Evolutionary conservation across 2,113 vertebrate species (phyloP).

Genomic region (Etheostoma cragini): DNA sequence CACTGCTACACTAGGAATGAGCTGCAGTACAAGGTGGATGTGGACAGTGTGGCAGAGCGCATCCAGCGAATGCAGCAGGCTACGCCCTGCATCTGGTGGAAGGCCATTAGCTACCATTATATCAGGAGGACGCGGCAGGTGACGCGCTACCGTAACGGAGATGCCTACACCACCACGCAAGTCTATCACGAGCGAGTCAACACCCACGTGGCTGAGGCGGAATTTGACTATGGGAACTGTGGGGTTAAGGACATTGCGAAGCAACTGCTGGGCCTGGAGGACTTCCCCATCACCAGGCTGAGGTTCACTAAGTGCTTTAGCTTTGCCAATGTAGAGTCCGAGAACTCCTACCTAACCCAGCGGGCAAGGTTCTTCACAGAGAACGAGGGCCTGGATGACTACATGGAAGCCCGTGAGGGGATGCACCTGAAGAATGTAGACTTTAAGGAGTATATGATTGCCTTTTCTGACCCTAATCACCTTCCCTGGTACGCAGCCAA

Average conservation of each 20-base stretch:
- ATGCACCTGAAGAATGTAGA: slow-evolving; percentile 99
- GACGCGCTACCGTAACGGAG: slow-evolving; percentile 93
- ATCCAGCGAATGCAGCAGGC: slow-evolving; percentile 95
- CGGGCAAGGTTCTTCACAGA: slow-evolving; percentile 96
- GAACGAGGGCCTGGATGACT: slow-evolving; percentile 96
- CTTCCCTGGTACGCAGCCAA: slow-evolving; percentile 95
- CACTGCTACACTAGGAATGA: slow-evolving; percentile 92
- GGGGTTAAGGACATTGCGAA: slow-evolving; percentile 96
- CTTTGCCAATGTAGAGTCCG: slow-evolving; percentile 96
- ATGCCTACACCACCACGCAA: slow-evolving; percentile 91
- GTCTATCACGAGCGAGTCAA: slow-evolving; percentile 96
- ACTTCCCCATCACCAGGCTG: slow-evolving; percentile 90
- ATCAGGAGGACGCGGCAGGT: slow-evolving; percentile 94
- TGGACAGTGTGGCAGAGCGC: slow-evolving; percentile 89
- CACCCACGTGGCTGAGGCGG: slow-evolving; percentile 94
- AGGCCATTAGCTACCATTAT: slow-evolving; percentile 98
- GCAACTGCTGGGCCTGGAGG: slow-evolving; percentile 90
- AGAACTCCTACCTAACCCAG: slow-evolving; percentile 97
- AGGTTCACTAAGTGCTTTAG: slow-evolving; percentile 99
- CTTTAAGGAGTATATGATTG: slow-evolving; percentile 96
- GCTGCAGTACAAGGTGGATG: slow-evolving; percentile 93
- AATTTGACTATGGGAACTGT: slow-evolving; percentile 96
- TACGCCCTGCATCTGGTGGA: slow-evolving; percentile 99
- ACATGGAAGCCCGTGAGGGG: slow-evolving; percentile 98
- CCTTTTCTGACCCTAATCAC: slow-evolving; percentile 90